Conservation (phyloP, 2,113 vertebrate species). For the Camelus bactrianus region DNA sequence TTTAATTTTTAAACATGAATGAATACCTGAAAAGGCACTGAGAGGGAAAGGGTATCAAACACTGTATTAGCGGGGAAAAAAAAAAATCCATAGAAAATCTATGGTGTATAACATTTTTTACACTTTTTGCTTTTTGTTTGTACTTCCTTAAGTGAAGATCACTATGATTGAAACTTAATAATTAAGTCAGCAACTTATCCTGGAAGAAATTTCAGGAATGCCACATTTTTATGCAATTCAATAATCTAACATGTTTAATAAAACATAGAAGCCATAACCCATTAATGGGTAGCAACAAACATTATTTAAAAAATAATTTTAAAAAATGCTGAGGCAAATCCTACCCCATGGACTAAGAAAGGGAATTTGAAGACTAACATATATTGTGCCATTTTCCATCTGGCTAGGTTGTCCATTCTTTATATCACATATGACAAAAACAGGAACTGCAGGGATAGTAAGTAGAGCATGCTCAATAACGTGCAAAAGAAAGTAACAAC, state of each 20-base stretch:
- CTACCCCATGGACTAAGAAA: neutral
- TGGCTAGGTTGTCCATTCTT: neutral
- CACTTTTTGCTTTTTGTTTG: neutral
- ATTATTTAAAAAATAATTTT: neutral
- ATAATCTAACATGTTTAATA: neutral
- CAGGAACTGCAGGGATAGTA: neutral
- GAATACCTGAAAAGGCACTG: neutral
- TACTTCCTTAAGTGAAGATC: neutral
- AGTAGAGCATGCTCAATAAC: neutral
- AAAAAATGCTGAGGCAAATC: neutral
- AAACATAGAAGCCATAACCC: neutral
- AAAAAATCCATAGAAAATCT: neutral
- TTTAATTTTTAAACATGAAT: neutral
- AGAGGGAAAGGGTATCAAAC: neutral
- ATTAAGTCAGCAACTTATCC: neutral
- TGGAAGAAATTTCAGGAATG: constrained; percentile 34
- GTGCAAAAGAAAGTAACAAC: neutral
- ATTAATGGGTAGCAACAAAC: neutral
- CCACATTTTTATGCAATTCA: neutral
- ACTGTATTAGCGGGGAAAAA: neutral
- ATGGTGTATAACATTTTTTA: neutral
- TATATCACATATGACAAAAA: neutral
- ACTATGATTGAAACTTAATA: neutral
- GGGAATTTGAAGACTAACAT: neutral
- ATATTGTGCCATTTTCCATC: neutral